Conservation (phyloP, 2,113 vertebrate genomes). For the Pyxicephalus adspersus region DNA sequence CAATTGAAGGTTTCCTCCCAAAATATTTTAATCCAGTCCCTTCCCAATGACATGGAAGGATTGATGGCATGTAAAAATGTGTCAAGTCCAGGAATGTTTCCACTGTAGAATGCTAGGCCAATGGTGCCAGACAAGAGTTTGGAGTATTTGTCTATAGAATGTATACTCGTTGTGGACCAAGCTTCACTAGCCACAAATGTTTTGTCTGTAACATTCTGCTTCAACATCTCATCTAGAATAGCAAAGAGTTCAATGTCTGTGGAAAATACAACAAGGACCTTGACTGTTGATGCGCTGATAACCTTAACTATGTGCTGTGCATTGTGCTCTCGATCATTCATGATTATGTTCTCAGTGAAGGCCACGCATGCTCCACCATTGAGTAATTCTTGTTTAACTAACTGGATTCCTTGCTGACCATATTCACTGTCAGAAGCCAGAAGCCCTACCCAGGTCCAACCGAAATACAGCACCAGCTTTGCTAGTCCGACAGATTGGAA, state of each 20-base stretch:
- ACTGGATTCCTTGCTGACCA: constrained; percentile 35
- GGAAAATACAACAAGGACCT: constrained; percentile 42
- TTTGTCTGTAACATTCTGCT: constrained; percentile 51
- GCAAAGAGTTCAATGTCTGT: constrained; percentile 26
- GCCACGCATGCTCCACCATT: constrained; percentile 53
- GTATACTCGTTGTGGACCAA: constrained; percentile 28
- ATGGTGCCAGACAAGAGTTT: constrained; percentile 50
- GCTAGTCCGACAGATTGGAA: constrained; percentile 45
- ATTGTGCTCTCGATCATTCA: constrained; percentile 5
- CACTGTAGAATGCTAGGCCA: constrained; percentile 47
- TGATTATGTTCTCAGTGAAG: constrained; percentile 42
- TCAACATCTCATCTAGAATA: constrained; percentile 41
- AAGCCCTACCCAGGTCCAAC: constrained; percentile 58
- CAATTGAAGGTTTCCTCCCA: constrained; percentile 50
- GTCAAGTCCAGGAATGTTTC: constrained; percentile 38
- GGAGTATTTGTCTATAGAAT: constrained; percentile 11
- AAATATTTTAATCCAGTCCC: constrained; percentile 31
- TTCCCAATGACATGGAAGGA: background rate
- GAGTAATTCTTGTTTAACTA: constrained; percentile 33
- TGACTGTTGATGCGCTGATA: constrained; percentile 45
- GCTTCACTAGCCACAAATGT: constrained; percentile 46
- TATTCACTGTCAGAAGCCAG: constrained; percentile 33
- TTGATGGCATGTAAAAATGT: constrained; percentile 26
- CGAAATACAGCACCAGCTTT: constrained; percentile 47
- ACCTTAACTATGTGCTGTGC: background rate